Evolutionary conservation across 2,113 vertebrate species (phyloP).

Genomic region (Vulpes ferrilata): DNA sequence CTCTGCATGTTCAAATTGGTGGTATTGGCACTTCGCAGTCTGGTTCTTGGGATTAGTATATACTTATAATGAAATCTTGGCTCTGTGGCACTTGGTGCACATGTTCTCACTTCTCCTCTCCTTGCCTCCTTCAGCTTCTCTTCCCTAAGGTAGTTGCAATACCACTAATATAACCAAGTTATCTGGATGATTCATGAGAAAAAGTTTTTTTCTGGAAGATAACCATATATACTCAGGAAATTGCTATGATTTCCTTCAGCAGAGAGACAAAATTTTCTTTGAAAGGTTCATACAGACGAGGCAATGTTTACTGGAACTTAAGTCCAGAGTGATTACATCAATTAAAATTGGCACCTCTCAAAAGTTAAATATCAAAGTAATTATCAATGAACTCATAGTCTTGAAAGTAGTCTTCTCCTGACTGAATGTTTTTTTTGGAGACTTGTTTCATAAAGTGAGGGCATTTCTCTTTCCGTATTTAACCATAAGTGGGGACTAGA

Average conservation of each 20-base stretch:
- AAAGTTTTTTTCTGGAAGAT: neutral
- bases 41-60: neutral
- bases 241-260: constrained; percentile 10
- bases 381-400: neutral
- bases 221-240: constrained; percentile 18
- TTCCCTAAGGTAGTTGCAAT: neutral
- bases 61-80: neutral
- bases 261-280: constrained; percentile 32
- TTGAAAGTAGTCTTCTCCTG: neutral
- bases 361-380: constrained; percentile 34
- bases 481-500: neutral
- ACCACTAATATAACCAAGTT: neutral
- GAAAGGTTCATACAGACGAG: constrained; percentile 19
- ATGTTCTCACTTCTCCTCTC: neutral
- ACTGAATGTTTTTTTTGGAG: neutral
- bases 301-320: constrained; percentile 16
- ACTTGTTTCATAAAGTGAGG: neutral
- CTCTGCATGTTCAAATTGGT: neutral
- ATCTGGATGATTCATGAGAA: neutral
- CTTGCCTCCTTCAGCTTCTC: neutral
- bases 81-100: too few species aligned
- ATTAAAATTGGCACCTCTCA: constrained; percentile 52
- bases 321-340: constrained; percentile 40
- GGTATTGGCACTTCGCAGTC: neutral
- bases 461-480: neutral